Evolutionary conservation across 2,888 invertebrate genomes (phyloP).

Genomic region (Eupithecia insigniata): DNA sequence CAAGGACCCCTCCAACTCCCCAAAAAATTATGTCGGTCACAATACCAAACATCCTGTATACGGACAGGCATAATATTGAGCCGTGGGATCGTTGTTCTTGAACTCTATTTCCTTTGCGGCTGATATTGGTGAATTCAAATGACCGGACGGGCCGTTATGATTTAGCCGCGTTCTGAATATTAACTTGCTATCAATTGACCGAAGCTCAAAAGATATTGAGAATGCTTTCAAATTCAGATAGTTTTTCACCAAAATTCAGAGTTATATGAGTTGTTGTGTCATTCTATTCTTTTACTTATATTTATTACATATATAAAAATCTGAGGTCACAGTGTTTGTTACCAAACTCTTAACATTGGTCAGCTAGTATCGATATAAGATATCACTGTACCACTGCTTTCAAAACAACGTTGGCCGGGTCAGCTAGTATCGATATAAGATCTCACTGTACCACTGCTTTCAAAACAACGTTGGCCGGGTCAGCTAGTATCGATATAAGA

Average conservation of each 20-base stretch:
- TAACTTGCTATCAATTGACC: not conserved
- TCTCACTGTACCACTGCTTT: too few species aligned
- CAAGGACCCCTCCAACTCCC: too few species aligned
- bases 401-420: too few species aligned
- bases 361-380: too few species aligned
- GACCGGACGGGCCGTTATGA: constrained; percentile 4
- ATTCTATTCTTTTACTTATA: not conserved
- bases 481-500: too few species aligned
- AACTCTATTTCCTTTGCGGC: constrained; percentile 10
- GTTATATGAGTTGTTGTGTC: not conserved
- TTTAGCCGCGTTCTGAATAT: not conserved
- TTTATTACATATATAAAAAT: not conserved
- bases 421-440: too few species aligned
- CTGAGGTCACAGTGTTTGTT: too few species aligned
- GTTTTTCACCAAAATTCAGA: not conserved
- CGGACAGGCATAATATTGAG: not conserved
- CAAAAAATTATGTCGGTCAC: too few species aligned
- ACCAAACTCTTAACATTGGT: too few species aligned
- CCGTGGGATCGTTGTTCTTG: not conserved
- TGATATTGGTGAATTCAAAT: constrained; percentile 14
- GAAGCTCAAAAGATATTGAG: not conserved
- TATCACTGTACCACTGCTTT: too few species aligned
- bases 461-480: too few species aligned
- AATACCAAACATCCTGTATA: too few species aligned
- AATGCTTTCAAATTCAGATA: not conserved